Conservation (phyloP, 2,888 invertebrate species). For the Ganaspis brasiliensis region DNA sequence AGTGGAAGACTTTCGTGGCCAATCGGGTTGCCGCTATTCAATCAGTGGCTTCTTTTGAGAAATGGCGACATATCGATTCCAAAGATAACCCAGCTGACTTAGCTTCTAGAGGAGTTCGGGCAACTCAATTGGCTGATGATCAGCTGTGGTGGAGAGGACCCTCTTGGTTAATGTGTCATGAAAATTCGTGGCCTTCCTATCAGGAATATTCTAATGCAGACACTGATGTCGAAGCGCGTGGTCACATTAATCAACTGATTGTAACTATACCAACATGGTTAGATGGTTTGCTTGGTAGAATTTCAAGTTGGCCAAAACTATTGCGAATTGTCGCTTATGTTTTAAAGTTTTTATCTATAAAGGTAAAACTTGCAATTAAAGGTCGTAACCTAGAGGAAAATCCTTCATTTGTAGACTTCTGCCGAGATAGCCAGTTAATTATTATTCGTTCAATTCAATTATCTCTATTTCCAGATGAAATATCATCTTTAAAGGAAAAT, state of each 20-base stretch:
- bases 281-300: background rate
- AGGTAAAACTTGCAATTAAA: background rate
- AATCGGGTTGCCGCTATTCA: conserved; percentile 47
- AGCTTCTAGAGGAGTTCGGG: conserved; percentile 32
- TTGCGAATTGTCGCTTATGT: background rate
- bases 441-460: background rate
- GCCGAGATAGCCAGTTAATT: background rate
- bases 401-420: background rate
- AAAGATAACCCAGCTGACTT: conserved; percentile 42
- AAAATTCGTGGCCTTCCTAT: conserved; percentile 4
- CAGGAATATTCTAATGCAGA: too few relatives aligned
- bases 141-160: conserved; percentile 30
- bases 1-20: conserved; percentile 44
- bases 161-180: background rate
- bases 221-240: background rate
- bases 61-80: conserved; percentile 39
- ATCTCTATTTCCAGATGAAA: background rate
- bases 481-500: background rate
- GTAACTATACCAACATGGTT: background rate
- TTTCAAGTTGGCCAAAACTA: conserved; percentile 2
- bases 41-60: background rate
- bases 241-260: background rate
- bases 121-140: background rate
- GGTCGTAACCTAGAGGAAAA: background rate
- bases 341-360: background rate